phyloP scores from a whole-genome alignment of 2,888 invertebrate species.

The Drosophila hawaiiensis region DNA sequence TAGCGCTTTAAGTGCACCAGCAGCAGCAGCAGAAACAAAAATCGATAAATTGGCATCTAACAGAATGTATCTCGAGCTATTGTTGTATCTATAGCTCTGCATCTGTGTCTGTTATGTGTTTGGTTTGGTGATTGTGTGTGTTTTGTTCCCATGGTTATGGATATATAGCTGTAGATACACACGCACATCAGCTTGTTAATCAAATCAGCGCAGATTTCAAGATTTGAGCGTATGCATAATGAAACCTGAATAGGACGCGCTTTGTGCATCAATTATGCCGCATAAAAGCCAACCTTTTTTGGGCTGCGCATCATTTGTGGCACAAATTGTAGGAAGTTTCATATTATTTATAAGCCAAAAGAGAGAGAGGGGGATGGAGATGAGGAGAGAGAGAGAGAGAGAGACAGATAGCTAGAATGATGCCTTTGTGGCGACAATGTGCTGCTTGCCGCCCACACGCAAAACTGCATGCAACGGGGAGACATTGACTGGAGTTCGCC shows the following conservation, averaged over 20 bases:
- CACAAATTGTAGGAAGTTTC: conserved; percentile 74
- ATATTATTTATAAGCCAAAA: conserved; percentile 59
- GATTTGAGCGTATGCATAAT: conserved; percentile 51
- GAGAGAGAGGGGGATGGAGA: neutral
- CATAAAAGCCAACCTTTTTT: conserved; percentile 59
- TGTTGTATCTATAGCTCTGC: neutral
- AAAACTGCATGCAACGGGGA: conserved; percentile 22
- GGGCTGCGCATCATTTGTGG: conserved; percentile 57
- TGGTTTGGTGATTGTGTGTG: neutral
- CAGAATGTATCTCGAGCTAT: conserved; percentile 27
- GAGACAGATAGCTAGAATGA: neutral
- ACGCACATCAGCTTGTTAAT: conserved; percentile 51
- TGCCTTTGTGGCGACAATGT: conserved; percentile 33
- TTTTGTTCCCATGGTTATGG: conserved; percentile 22
- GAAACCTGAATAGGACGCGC: conserved; percentile 59
- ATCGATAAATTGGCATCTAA: conserved; percentile 65
- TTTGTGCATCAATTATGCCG: conserved; percentile 77
- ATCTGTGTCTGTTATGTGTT: neutral
- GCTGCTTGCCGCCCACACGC: conserved; percentile 49
- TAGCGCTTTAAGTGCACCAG: conserved; percentile 28
- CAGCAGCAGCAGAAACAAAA: conserved; percentile 21
- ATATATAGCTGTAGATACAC: conserved; percentile 28
- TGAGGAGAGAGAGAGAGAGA: neutral
- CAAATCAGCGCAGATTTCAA: conserved; percentile 51
- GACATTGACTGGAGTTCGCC: conserved; percentile 10